These are phyloP conservation scores for Agrotis clavis DNA, from an alignment of 2,888 invertebrate genomes.

Conservation along the genomic window DNA sequence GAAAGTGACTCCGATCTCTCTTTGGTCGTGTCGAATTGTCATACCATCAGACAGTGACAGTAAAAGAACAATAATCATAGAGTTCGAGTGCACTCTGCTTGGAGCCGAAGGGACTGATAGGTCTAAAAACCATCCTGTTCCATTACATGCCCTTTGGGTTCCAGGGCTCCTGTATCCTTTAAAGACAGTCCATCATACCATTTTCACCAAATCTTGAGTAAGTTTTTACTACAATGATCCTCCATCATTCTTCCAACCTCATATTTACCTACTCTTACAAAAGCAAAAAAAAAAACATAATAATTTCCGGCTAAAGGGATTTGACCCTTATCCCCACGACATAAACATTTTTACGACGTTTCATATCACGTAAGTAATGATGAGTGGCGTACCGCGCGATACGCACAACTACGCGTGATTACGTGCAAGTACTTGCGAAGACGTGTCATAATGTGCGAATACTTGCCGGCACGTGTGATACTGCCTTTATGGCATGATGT, in stretches of 20 bases:
- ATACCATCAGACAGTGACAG: no score
- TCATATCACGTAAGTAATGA: constrained; percentile 52
- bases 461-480: constrained; percentile 20
- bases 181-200: no score
- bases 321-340: constrained; percentile 41
- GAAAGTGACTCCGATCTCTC: no score
- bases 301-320: constrained; percentile 35
- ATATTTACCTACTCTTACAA: constrained; percentile 8
- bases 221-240: no score
- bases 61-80: no score
- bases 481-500: constrained; percentile 5
- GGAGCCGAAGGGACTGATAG: no score
- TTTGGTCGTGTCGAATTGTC: no score
- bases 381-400: constrained; percentile 44
- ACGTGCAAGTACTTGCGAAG: constrained; percentile 13
- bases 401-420: constrained; percentile 3
- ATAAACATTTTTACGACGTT: constrained; percentile 58
- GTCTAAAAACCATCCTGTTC: no score
- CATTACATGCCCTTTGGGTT: no score
- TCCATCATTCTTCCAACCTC: neutral
- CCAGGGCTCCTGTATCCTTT: no score
- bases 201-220: no score
- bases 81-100: no score
- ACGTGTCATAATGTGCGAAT: constrained; percentile 24
- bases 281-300: constrained; percentile 26